phyloP scores from a whole-genome alignment of 35 echinoderm and acorn worm species.

The Heliocidaris tuberculata region DNA sequence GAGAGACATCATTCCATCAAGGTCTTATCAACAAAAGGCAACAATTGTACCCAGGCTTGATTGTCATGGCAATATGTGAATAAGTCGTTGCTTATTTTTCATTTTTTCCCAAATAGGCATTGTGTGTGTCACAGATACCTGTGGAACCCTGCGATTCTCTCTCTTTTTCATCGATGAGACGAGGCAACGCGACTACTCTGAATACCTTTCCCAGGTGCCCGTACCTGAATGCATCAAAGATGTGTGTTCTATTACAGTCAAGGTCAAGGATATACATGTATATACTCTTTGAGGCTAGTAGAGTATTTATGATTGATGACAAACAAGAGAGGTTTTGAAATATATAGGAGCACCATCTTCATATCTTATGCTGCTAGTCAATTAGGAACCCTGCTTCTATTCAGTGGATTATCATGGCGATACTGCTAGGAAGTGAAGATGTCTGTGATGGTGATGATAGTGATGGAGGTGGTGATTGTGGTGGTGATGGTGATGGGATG shows the following conservation, averaged over 20 bases:
- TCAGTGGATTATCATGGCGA: too few species aligned
- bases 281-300: background rate
- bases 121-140: background rate
- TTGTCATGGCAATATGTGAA: background rate
- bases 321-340: background rate
- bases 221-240: background rate
- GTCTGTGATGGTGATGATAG: too few species aligned
- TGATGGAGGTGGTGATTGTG: too few species aligned
- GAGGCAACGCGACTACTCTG: background rate
- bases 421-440: too few species aligned
- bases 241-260: background rate
- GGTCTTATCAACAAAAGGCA: background rate
- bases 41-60: background rate
- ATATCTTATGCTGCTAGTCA: too few species aligned
- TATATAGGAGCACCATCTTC: too few species aligned
- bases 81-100: background rate
- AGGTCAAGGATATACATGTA: background rate
- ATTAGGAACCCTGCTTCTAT: too few species aligned
- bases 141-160: background rate
- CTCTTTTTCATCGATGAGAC: background rate
- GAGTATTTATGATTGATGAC: background rate
- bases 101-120: background rate
- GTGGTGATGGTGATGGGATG: too few species aligned
- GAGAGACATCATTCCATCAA: background rate
- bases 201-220: background rate